Conservation (phyloP, 2,797 vertebrate genomes). For the Dendrocincla fuliginosa region DNA sequence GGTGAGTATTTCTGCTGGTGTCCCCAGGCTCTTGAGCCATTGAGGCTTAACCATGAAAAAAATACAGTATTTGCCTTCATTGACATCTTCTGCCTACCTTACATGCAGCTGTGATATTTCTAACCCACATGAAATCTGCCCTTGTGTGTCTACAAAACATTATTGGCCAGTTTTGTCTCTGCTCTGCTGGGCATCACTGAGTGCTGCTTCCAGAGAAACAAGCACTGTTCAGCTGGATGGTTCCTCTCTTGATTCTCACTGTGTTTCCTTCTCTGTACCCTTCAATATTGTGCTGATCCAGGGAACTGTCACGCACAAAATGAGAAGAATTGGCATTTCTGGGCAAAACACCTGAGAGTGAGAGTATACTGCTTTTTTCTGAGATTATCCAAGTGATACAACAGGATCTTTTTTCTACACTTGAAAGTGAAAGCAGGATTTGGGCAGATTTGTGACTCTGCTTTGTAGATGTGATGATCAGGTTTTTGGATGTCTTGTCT, state of each 20-base stretch:
- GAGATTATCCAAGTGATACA: background rate
- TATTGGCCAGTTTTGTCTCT: accelerated
- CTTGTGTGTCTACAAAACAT: background rate
- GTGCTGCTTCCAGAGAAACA: background rate
- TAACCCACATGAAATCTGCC: accelerated
- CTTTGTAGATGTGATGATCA: accelerated
- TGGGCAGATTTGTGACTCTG: background rate
- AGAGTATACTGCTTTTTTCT: background rate
- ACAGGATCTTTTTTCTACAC: accelerated
- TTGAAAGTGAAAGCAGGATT: background rate
- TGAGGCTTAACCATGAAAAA: background rate
- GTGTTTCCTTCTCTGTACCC: accelerated
- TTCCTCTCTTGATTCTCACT: background rate
- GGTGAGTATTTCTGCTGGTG: conserved; percentile 76
- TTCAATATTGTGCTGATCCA: background rate
- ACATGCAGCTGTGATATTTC: background rate
- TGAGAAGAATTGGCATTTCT: background rate
- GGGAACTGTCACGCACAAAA: background rate
- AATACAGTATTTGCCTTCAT: background rate
- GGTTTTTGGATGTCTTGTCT: background rate
- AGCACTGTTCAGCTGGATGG: accelerated
- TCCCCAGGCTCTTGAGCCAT: background rate
- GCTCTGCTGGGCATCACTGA: background rate
- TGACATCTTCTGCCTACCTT: background rate
- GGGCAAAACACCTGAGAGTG: background rate